Percentiles rank a stretch among this genome's conserved stretches.
These are phyloP conservation scores for Eidolon dupreanum DNA, from an alignment of 2,797 vertebrate genomes.

Conservation along the genomic window DNA sequence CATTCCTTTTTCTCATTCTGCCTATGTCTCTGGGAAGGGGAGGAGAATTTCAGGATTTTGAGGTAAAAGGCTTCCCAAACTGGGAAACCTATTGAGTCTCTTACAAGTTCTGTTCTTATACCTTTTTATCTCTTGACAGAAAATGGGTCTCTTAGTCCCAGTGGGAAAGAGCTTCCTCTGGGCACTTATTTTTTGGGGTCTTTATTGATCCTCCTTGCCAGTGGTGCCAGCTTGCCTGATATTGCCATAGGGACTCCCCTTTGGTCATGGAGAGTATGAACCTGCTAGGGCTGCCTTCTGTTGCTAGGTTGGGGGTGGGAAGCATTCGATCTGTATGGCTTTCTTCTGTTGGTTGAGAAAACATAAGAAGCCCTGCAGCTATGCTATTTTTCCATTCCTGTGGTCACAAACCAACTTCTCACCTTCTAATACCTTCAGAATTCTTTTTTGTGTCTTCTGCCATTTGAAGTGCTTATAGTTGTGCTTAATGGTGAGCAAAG, in stretches of 20 bases:
- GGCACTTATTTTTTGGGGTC: not conserved
- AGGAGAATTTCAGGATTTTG: not conserved
- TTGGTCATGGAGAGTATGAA: not conserved
- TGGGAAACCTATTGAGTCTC: not conserved
- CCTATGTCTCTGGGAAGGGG: not conserved
- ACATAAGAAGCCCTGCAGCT: not conserved
- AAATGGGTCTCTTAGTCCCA: not conserved
- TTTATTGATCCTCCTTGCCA: not conserved
- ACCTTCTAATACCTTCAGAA: not conserved
- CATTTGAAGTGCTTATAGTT: not conserved
- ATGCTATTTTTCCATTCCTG: not conserved
- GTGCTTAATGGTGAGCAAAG: not conserved
- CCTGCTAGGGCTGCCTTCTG: not conserved
- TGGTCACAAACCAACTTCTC: not conserved
- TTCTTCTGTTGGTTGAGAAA: not conserved
- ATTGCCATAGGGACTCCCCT: not conserved
- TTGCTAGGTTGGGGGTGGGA: not conserved
- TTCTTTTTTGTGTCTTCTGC: not conserved
- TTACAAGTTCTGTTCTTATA: not conserved
- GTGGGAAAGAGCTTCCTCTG: not conserved
- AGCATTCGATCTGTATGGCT: not conserved
- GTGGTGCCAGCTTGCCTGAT: not conserved
- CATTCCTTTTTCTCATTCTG: not conserved
- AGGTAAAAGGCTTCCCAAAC: not conserved
- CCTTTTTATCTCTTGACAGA: not conserved